Percentiles rank a stretch among this genome's conserved stretches.
These are phyloP conservation scores for Acanthurus tractus DNA, from an alignment of 2,797 vertebrate species.

Conservation along the genomic window DNA sequence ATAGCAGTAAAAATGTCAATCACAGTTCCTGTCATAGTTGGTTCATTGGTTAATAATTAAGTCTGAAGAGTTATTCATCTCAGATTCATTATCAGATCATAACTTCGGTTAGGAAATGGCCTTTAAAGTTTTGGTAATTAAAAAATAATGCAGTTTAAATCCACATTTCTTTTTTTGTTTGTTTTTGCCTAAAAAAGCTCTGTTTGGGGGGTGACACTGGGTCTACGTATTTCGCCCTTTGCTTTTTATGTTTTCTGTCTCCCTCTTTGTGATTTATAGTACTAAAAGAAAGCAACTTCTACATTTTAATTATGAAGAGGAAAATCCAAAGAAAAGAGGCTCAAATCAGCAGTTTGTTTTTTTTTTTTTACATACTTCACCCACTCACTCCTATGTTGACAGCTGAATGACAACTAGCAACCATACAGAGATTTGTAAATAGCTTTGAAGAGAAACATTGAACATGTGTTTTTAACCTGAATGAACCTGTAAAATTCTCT, in stretches of 20 bases:
- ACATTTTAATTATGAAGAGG: neutral
- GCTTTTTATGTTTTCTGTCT: neutral
- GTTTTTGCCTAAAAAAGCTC: neutral
- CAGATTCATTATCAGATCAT: neutral
- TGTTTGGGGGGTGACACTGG: neutral
- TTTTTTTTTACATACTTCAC: constrained; percentile 19
- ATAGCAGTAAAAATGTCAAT: neutral
- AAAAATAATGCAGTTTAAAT: neutral
- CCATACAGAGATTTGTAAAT: constrained; percentile 77
- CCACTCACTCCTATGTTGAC: constrained; percentile 50
- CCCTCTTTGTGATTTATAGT: neutral
- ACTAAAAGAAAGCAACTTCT: neutral
- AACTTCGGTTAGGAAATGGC: neutral
- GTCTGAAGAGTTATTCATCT: neutral
- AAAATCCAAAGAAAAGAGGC: constrained; percentile 23
- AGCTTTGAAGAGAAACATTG: constrained; percentile 66
- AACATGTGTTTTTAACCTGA: constrained; percentile 78
- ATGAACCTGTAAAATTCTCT: constrained; percentile 72
- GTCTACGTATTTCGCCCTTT: neutral
- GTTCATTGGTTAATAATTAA: neutral
- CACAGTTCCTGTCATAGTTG: neutral
- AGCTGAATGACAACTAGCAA: constrained; percentile 62
- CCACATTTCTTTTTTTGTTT: neutral
- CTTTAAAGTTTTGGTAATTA: neutral
- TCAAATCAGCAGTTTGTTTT: neutral